Percentiles rank a stretch among this genome's conserved stretches.
phyloP scores from a whole-genome alignment of 2,113 vertebrate species.

The Upupa epops region DNA sequence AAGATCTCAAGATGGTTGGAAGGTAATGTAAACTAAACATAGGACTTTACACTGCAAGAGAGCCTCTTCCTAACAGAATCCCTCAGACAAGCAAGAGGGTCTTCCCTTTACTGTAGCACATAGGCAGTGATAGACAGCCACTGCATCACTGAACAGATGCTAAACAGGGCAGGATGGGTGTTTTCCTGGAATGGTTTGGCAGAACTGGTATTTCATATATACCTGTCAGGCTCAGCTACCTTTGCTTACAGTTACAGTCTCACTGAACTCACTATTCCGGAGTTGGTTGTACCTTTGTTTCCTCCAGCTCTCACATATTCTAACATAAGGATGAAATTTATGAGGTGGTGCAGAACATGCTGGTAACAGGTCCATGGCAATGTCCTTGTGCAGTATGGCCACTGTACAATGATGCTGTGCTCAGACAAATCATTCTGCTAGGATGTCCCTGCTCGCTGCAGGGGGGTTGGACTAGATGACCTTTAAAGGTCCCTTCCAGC shows the following conservation, averaged over 20 bases:
- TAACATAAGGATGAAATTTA: background rate
- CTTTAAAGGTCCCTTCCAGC: too few species aligned
- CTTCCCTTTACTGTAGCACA: background rate
- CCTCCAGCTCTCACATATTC: background rate
- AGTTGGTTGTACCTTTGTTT: background rate
- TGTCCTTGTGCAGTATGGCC: background rate
- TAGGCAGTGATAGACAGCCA: background rate
- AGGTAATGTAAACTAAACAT: conserved; percentile 11
- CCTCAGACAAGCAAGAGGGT: background rate
- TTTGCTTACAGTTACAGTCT: background rate
- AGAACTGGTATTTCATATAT: background rate
- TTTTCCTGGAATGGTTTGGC: background rate
- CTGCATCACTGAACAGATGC: background rate
- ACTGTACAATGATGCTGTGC: background rate
- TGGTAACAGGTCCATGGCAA: background rate
- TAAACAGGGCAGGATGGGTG: background rate
- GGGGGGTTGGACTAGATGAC: too few species aligned
- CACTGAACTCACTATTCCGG: background rate
- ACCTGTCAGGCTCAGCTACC: background rate
- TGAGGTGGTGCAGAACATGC: background rate
- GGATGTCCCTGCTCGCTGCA: background rate
- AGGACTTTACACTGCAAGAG: background rate
- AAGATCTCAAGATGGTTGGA: background rate
- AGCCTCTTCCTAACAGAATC: background rate
- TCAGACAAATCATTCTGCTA: background rate